These are phyloP conservation scores for Brachyptera putata DNA, from an alignment of 2,888 invertebrate species.

Conservation along the genomic window DNA sequence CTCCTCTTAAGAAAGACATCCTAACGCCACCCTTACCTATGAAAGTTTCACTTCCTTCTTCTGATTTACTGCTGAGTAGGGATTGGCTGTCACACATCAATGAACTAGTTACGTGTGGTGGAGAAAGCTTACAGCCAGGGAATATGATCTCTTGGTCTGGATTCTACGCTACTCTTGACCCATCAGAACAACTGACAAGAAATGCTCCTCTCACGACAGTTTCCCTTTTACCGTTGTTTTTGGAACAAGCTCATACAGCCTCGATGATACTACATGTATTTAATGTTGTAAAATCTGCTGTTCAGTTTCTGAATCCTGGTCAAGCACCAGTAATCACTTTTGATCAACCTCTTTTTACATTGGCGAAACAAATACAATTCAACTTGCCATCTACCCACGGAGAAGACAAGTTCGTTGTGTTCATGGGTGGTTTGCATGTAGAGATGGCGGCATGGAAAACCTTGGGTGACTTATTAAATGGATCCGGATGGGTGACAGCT, in stretches of 20 bases:
- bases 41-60: no score
- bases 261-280: slow-evolving; percentile 10
- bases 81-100: no score
- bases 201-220: no score
- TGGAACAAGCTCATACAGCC: not conserved
- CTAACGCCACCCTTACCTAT: no score
- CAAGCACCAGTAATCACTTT: slow-evolving; percentile 13
- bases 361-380: slow-evolving; percentile 9
- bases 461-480: not conserved
- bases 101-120: no score
- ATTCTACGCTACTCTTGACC: no score
- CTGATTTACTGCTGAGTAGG: no score
- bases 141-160: no score
- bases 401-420: slow-evolving; percentile 14
- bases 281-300: slow-evolving; percentile 3
- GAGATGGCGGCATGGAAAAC: slow-evolving; percentile 12
- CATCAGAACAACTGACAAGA: no score
- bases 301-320: not conserved
- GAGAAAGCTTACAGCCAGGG: no score
- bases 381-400: not conserved
- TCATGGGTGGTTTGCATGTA: slow-evolving; percentile 14
- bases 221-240: not conserved
- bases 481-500: slow-evolving; percentile 1
- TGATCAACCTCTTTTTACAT: slow-evolving; percentile 10
- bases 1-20: no score